Base-by-base conservation (phyloP, 2,888 invertebrate species). In the Andricus quercusramuli region DNA sequence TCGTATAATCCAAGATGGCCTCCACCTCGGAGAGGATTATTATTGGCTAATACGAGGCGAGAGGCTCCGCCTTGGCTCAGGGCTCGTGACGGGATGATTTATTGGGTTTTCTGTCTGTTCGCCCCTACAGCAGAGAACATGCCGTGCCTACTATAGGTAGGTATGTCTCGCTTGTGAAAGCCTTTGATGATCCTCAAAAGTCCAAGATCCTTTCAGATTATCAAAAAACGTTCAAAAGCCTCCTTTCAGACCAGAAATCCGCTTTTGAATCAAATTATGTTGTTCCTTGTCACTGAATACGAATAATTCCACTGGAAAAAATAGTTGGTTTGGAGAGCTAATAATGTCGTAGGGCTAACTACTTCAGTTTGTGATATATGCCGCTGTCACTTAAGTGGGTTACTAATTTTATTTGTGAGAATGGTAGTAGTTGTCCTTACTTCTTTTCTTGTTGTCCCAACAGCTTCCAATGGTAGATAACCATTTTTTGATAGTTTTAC, bases 41-140 rank as follows among this genome's bases (percentile, higher is more conserved):
- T 94, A 94, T 94, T 94, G 94, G 94, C 94, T 94, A 94, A 94
- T 93, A 93, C 93, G 92, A 93, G 93, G 93, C 93, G 92, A 93
- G 93, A 92, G 92, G 94, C 94, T 93, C 94, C 94, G 94, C 94
- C 94, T 94, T 93, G 92, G 93, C 93, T 93, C 92, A 92, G 93
- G 93, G 93, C 93, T 93, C 93, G 94, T 94, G 94, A 94, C 94
- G 93, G 93, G 93, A 94, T 94, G 94, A 94, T 94, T 92, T 93
- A 94, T 94, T 92, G 93, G 93, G 92, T 93, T 93, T 93, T 93
- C 93, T 93, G 93, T 93, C 92, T 92, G 91, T 90, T 91, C 91
- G 92, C 91, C 91, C 92, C 90, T 91, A 90, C 91, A 90, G 89
- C 89, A 90, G 88, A 88, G 89, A 91, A 88, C 90, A 87, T 88